These are phyloP conservation scores for Characodon lateralis DNA, from an alignment of 2,797 vertebrate species.

Conservation along the genomic window DNA sequence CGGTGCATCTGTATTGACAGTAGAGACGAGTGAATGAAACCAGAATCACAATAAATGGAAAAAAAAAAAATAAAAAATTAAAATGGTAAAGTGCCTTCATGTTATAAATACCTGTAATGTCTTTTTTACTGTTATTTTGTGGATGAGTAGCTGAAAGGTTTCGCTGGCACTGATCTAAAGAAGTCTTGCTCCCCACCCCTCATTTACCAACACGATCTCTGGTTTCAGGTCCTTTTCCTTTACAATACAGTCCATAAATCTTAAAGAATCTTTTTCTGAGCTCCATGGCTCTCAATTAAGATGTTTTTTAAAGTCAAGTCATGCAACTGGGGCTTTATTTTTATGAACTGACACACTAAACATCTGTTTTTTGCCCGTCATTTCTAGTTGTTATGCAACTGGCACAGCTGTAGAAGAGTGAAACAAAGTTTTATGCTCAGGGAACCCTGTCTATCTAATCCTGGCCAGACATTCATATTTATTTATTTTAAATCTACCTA, in stretches of 20 bases:
- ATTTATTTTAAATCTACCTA: neutral
- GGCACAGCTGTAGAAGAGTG: neutral
- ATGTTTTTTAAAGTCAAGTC: conserved; percentile 41
- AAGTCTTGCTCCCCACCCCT: conserved; percentile 2
- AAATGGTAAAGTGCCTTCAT: neutral
- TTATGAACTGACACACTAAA: conserved; percentile 29
- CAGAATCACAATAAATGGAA: neutral
- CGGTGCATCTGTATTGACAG: neutral
- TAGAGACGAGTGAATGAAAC: neutral
- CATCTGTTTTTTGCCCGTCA: conserved; percentile 34
- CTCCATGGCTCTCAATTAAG: conserved; percentile 29
- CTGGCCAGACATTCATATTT: neutral
- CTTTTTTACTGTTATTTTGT: neutral
- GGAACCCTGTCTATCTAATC: neutral
- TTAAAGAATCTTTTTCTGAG: conserved; percentile 28
- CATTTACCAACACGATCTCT: conserved; percentile 30
- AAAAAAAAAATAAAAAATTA: neutral
- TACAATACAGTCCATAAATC: conserved; percentile 59
- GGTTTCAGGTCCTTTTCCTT: conserved; percentile 50
- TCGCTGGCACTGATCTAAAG: neutral
- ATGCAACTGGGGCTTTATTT: conserved; percentile 21
- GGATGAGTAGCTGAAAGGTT: neutral
- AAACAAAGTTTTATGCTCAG: conserved; percentile 3
- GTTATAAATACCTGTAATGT: neutral
- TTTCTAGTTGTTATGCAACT: conserved; percentile 54